Evolutionary conservation across 2,113 vertebrate species (phyloP).

Genomic region (Macrotus californicus): DNA sequence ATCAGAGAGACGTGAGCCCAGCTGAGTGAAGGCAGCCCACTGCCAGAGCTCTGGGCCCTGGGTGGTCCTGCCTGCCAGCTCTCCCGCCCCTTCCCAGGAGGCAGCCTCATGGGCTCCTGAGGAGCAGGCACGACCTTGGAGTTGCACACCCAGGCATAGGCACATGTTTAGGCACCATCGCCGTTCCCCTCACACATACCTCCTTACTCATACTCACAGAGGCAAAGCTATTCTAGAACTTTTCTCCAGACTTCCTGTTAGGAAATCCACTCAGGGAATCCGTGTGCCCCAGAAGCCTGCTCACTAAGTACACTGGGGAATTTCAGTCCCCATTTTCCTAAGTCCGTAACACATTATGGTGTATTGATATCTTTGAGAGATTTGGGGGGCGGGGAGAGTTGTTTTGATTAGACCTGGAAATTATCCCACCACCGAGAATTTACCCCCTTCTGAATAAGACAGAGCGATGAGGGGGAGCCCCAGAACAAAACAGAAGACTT

Average conservation of each 20-base stretch:
- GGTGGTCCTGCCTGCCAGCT: not conserved
- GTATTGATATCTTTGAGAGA: not conserved
- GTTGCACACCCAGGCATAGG: fast-evolving
- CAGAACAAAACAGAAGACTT: not conserved
- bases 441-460: not conserved
- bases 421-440: conserved; percentile 8
- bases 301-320: not conserved
- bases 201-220: not conserved
- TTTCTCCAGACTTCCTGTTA: not conserved
- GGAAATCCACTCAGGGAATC: not conserved
- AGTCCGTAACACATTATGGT: not conserved
- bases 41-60: not conserved
- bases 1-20: not conserved
- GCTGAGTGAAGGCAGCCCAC: not conserved
- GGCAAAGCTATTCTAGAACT: not conserved
- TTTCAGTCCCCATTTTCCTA: not conserved
- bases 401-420: conserved; percentile 13
- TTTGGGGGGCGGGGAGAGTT: not conserved
- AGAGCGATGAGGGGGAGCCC: too few species aligned
- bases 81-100: not conserved
- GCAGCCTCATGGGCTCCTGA: too few species aligned
- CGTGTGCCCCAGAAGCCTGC: not conserved
- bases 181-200: too few species aligned
- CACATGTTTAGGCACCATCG: too few species aligned
- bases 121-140: not conserved